Base-by-base conservation (phyloP, 2,888 invertebrate species). In the Ligdia adustata region DNA sequence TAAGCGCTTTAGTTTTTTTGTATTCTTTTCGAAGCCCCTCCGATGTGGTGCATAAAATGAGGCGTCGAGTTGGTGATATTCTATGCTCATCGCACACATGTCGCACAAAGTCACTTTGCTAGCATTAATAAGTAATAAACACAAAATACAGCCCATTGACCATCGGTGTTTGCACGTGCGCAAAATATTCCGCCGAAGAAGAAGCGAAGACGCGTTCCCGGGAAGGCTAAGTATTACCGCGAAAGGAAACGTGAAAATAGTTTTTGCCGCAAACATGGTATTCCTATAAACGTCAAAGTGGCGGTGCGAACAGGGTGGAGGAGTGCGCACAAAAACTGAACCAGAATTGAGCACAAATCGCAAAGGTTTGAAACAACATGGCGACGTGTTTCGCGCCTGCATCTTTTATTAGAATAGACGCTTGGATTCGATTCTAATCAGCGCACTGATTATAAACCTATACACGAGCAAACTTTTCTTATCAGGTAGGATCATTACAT, bases 1-100 rank as follows among this genome's bases (percentile, higher is more conserved):
- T 84, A 87, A 89, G 84, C 86, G 82, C 80, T 85, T 88, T 86
- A 85, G 34, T 68, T 80, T 88, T 78, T 83, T 86, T 82, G 74
- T 80, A 69, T 74, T 69, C 73, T 80, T 82, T 84, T 75, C 79
- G 57, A 65, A 64, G 70, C 78, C 82, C 76, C 71, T 66, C 60
- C 56, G 56, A 52, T 56, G 62, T 68, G 65, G 65, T 61, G 62
- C 64, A 54, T 51, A n/a, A 22, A 22, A 62, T 62, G 66, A 72
- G 49, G 41, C 54, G 47, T 46, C 40, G 55, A 53, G 26, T 49
- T 39, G 33, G 40, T 29, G 13, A 41, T 38, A 40, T 37, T 45
- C 38, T 24, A 42, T 50, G 34, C 41, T 22, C 41, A 34, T 43
- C 18, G 35, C 34, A 46, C 49, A 52, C 42, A 49, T 54, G 48